Evolutionary conservation across 2,888 invertebrate genomes (phyloP).

Genomic region (Agrotis puta): DNA sequence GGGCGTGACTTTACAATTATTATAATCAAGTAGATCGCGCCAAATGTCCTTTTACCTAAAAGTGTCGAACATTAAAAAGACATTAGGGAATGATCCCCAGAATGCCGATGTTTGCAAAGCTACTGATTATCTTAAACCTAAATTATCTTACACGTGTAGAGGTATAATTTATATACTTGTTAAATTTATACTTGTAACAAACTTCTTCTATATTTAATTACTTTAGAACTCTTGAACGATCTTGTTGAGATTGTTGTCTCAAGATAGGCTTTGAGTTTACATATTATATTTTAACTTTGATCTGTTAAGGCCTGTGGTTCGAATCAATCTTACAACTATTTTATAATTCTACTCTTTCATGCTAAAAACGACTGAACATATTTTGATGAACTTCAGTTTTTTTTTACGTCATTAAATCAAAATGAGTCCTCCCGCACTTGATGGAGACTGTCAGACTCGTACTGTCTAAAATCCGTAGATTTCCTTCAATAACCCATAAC

Average conservation of each 20-base stretch:
- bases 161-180: neutral
- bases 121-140: neutral
- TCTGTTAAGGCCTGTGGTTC: neutral
- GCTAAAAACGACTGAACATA: too few relatives aligned
- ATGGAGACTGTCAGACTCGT: too few relatives aligned
- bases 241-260: neutral
- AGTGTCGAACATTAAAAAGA: constrained; percentile 27
- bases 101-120: constrained; percentile 6
- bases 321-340: too few relatives aligned
- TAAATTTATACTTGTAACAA: neutral
- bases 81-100: constrained; percentile 22
- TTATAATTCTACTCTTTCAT: too few relatives aligned
- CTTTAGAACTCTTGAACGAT: constrained; percentile 7
- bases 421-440: too few relatives aligned
- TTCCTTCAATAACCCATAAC: too few relatives aligned
- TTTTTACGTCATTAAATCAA: too few relatives aligned
- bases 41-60: too few relatives aligned
- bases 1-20: too few relatives aligned
- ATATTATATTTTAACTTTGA: constrained; percentile 18
- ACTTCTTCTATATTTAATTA: constrained; percentile 5
- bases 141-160: constrained; percentile 9
- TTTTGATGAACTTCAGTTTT: too few relatives aligned
- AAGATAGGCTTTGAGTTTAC: constrained; percentile 16
- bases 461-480: too few relatives aligned
- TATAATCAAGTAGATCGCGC: too few relatives aligned